These are phyloP conservation scores for Aradophagus sp. DNA, from an alignment of 1,140 invertebrate genomes.

Conservation along the genomic window DNA sequence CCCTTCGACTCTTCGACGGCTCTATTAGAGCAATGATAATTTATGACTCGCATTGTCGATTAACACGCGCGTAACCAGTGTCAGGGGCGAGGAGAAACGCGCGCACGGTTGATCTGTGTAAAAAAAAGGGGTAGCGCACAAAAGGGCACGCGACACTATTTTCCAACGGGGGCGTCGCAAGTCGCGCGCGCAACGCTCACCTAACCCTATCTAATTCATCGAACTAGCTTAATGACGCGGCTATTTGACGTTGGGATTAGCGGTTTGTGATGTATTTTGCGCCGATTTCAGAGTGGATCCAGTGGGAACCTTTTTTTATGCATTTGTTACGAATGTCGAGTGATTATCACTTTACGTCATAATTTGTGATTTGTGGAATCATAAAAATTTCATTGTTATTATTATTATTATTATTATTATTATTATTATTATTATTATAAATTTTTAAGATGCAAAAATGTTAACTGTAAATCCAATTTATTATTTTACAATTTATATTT, in stretches of 20 bases:
- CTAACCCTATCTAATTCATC: slow-evolving; percentile 71
- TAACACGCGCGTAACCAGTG: slow-evolving; percentile 70
- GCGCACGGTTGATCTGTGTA: slow-evolving; percentile 20
- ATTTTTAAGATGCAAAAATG: no score
- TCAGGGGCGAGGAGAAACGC: slow-evolving; percentile 48
- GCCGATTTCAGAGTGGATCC: slow-evolving; percentile 7
- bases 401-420: no score
- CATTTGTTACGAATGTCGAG: no score
- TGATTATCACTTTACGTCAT: neutral
- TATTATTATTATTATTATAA: no score
- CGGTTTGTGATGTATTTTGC: slow-evolving; percentile 41
- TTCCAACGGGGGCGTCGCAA: slow-evolving; percentile 60
- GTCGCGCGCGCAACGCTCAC: slow-evolving; percentile 37
- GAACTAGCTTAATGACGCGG: slow-evolving; percentile 69
- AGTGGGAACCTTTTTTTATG: slow-evolving; percentile 13
- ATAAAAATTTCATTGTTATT: neutral
- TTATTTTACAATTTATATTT: no score
- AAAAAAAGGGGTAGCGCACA: slow-evolving; percentile 63
- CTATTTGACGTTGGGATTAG: slow-evolving; percentile 64
- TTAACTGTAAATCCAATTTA: no score
- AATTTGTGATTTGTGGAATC: slow-evolving; percentile 6
- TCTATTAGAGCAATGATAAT: slow-evolving; percentile 74
- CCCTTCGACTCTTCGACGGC: slow-evolving; percentile 59
- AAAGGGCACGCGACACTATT: slow-evolving; percentile 73
- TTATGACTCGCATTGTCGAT: slow-evolving; percentile 74